Percentiles rank a stretch among this genome's conserved stretches.
Evolutionary conservation across 1,140 invertebrate genomes (phyloP).

Genomic region (Phymastichus coffea): DNA sequence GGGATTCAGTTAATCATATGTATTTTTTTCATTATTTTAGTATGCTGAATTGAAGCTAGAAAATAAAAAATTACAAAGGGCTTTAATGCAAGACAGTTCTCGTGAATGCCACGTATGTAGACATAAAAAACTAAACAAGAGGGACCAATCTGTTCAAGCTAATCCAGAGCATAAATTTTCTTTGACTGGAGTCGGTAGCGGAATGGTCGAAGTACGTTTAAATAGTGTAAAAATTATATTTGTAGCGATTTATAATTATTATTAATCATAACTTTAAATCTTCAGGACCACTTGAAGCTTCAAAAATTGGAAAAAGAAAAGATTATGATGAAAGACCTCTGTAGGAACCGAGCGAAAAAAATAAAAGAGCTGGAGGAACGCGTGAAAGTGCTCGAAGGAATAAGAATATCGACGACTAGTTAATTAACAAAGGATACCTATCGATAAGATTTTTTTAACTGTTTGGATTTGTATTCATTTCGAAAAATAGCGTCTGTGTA

Average conservation of each 20-base stretch:
- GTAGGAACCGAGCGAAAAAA: slow-evolving; percentile 29
- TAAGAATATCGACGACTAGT: slow-evolving; percentile 3
- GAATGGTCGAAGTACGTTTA: slow-evolving; percentile 38
- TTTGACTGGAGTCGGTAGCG: slow-evolving; percentile 37
- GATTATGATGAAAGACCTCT: slow-evolving; percentile 38
- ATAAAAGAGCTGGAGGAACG: slow-evolving; percentile 37
- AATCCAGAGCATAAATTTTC: slow-evolving; percentile 27
- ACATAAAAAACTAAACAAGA: slow-evolving; percentile 33
- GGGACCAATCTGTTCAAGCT: slow-evolving; percentile 38
- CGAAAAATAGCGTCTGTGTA: no score
- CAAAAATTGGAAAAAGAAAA: slow-evolving; percentile 38
- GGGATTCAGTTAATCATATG: not conserved
- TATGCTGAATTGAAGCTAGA: slow-evolving; percentile 34
- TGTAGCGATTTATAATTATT: no score
- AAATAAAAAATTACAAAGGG: slow-evolving; percentile 29
- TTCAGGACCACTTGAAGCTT: slow-evolving; percentile 34
- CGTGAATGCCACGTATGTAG: slow-evolving; percentile 43
- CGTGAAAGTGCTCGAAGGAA: slow-evolving; percentile 32
- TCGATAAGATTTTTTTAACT: slow-evolving; percentile 8
- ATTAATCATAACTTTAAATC: no score
- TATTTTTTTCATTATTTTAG: slow-evolving; percentile 27
- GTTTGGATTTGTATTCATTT: no score
- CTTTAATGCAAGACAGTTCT: slow-evolving; percentile 26
- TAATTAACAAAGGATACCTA: not conserved
- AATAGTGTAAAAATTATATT: not conserved